phyloP scores from a whole-genome alignment of 2,888 invertebrate genomes.

The Elmis aenea region DNA sequence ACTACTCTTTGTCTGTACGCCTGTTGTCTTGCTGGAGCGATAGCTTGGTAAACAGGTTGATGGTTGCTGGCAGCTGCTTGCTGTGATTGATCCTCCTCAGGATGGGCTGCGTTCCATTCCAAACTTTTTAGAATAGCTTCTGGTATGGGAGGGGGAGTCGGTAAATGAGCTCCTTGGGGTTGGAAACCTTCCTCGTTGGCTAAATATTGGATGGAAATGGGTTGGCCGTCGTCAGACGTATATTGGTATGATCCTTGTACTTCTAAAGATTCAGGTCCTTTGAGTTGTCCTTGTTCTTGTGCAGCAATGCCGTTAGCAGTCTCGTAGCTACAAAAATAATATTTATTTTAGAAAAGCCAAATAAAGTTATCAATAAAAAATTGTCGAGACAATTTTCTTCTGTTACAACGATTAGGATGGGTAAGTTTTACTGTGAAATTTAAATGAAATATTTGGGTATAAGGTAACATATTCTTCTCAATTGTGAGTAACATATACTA shows the following conservation, averaged over 20 bases:
- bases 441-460: too few relatives aligned
- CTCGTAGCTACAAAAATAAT: conserved; percentile 47
- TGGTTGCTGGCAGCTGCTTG: background rate
- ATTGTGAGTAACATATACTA: too few relatives aligned
- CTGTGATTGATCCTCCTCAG: conserved; percentile 35
- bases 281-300: conserved; percentile 54
- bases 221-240: conserved; percentile 58
- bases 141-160: conserved; percentile 64
- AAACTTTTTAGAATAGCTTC: conserved; percentile 65
- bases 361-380: too few relatives aligned
- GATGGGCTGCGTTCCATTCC: conserved; percentile 60
- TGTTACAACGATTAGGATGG: too few relatives aligned
- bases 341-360: too few relatives aligned
- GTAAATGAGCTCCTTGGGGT: conserved; percentile 47
- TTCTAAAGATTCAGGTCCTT: conserved; percentile 48
- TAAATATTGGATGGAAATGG: conserved; percentile 54
- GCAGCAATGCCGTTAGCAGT: conserved; percentile 60
- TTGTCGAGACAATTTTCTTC: too few relatives aligned
- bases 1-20: too few relatives aligned
- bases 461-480: too few relatives aligned
- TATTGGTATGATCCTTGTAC: conserved; percentile 53
- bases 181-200: conserved; percentile 69
- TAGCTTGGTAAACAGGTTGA: background rate
- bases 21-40: too few relatives aligned
- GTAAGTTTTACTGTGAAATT: too few relatives aligned